Evolutionary conservation across 1,140 invertebrate genomes (phyloP), one percentile per base, ranked within the genome.

Genomic region (Gonioctena quinquepunctata): DNA sequence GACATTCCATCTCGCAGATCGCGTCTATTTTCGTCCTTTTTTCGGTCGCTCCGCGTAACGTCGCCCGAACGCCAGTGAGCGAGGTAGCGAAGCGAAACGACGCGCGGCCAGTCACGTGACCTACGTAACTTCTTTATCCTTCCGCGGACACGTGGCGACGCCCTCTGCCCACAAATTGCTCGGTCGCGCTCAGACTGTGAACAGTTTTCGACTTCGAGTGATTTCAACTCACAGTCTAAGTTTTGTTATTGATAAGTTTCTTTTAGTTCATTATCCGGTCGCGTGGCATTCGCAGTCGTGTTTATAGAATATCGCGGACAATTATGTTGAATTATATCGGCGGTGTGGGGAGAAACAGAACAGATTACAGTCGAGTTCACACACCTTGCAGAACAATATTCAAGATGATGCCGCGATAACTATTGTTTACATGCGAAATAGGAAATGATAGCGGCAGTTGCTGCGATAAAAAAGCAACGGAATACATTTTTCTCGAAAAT

Each of bases 261-360:
- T 76, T 80, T 79, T 76, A 76, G 74, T 80, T 80, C 77, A 80
- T 80, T 80, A 80, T 80, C 79, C 79, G 79, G 79, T 69, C 79
- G 65, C 77, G 79, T 80, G 79, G 52, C 74, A 23, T 49, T 67
- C 62, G 70, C 74, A 68, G 70, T 73, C 70, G 70, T 77, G 77
- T 78, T 78, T 78, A 78, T 77, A 72, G 75, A 75, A 76, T 76
- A 75, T 74, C 73, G 67, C 72, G 74, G 22, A 33, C 72, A 76
- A 77, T 75, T 77, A 76, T 76, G 75, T 75, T 70, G 73, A 77
- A 76, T 78, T 76, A 76, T 76, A 68, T 61, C 73, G 33, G 16
- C 71, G 72, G 68, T 73, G 67, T 69, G 61, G 70, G 70, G 49
- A 50, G 50, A 28, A 18, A 26, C 6, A 16, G 48, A 60, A 71